Base-by-base conservation (phyloP, 2,888 invertebrate genomes). In the Drosophila prostipennis region DNA sequence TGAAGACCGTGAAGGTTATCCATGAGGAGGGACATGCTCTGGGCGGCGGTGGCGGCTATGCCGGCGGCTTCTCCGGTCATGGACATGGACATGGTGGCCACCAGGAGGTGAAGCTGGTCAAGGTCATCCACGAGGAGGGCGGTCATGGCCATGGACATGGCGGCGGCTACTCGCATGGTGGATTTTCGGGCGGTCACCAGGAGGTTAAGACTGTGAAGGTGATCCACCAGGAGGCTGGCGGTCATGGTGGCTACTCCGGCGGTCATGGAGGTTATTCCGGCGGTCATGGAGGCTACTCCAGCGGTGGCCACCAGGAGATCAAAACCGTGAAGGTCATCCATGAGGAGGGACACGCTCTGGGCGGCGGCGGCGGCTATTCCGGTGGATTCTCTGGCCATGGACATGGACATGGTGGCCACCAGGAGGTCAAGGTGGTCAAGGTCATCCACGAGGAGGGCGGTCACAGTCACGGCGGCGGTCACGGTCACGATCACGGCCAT, bases 291-390 rank as follows among this genome's bases (percentile, higher is more conserved):
- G 68, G 57, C 0, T 59, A 39, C 34, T 58, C 51, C 29, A 42
- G 45, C 7, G 79, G 76, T 8, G 79, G 78, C 3, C 85, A 86
- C 14, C 75, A 88, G 49, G 82, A 86, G n/a, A 68, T 87, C 11
- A 79, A 88, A 58, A 83, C 80, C 10, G 71, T 89, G 13, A 83
- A 87, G 65, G 89, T 88, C 2, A 80, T 89, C 43, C 89, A 88
- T 23, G 77, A 79, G 29, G 77, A 74, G 40, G 83, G 70, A 10
- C 77, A 65, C 13, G 79, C 61, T 58, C 56, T 71, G 2, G 81
- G 74, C 26, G 72, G 74, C 58, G 71, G 72, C 13, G 76, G 72
- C 1, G 74, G 73, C 6, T 67, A 71, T 10, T 48, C 52, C 3
- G 80, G 81, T 6, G 78, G 43, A 11, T 45, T n/a, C 26, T n/a